Evolutionary conservation across 2,888 invertebrate species (phyloP), one percentile per base, ranked within the genome.

Genomic region (Sarcophaga caerulescens): DNA sequence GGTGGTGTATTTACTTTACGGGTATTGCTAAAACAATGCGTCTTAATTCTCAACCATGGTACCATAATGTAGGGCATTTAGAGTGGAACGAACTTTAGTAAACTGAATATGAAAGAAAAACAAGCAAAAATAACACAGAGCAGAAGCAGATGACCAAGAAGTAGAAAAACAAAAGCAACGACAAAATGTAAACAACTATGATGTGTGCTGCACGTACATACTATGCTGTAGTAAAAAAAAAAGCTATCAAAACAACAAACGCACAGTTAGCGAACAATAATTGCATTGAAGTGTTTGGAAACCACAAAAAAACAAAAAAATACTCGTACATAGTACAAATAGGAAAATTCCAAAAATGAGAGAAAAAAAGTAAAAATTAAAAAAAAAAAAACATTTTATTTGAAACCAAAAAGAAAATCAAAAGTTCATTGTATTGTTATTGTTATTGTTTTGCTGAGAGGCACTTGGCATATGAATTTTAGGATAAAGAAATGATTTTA

Each of bases 11-110:
- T 35, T 35, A 35, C 10, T 35, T 8, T 35, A n/a, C n/a, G n/a
- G n/a, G n/a, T n/a, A 35, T 35, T 35, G 35, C 35, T 35, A 35
- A 35, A 35, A 35, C 35, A 35, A 35, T 35, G 35, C 10, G 10
- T 10, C 1, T 10, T 8, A 21, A 47, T 4, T 21, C 14, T 47
- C 14, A 35, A 35, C 21, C 19, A 17, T 23, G 17, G 10, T 11
- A 47, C 19, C 5, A 10, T 23, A 19, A 66, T 82, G 76, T 82
- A 82, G 82, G 82, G 82, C 75, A 81, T 52, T 59, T 57, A 44
- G 76, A 87, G 87, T 85, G 87, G 79, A 87, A 87, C 82, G 87
- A 87, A 87, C 87, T 87, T 80, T 87, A 79, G 81, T 86, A 86
- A 87, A 87, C 87, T 82, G 79, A 63, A 73, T 44, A 79, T 45